Conservation (phyloP, 2,113 vertebrate species). For the Myrmophylax atrothorax region DNA sequence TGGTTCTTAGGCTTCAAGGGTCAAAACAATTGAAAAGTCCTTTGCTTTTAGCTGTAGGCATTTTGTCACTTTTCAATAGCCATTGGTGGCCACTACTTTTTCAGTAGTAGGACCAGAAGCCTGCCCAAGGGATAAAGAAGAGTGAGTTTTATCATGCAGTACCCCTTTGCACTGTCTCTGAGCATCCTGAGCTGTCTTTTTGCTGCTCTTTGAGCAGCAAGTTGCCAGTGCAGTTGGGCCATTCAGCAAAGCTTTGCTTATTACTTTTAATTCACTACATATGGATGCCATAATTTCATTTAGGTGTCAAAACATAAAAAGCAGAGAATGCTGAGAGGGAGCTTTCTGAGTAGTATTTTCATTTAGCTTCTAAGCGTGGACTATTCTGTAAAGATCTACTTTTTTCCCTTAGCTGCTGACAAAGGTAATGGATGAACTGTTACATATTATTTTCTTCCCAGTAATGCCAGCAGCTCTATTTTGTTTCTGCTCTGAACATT, state of each 20-base stretch:
- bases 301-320: not conserved
- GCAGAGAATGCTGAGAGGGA: not conserved
- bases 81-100: not conserved
- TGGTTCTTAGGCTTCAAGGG: not conserved
- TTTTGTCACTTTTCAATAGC: not conserved
- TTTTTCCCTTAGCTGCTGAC: not conserved
- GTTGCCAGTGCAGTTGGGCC: not conserved
- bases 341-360: not conserved
- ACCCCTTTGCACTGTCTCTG: not conserved
- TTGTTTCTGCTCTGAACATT: not conserved
- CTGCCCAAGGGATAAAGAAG: not conserved
- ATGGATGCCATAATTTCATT: not conserved
- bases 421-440: not conserved
- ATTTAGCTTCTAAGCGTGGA: not conserved
- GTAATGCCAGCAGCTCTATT: not conserved
- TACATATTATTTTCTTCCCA: not conserved
- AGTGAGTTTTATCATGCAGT: not conserved
- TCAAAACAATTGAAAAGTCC: not conserved
- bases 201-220: not conserved
- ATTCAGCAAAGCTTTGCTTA: not conserved
- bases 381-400: not conserved
- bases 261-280: not conserved
- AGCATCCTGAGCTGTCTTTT: not conserved
- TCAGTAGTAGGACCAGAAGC: not conserved
- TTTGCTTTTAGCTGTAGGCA: not conserved